Evolutionary conservation across 1,140 invertebrate genomes (phyloP).

Genomic region (Trichonephila inaurata): DNA sequence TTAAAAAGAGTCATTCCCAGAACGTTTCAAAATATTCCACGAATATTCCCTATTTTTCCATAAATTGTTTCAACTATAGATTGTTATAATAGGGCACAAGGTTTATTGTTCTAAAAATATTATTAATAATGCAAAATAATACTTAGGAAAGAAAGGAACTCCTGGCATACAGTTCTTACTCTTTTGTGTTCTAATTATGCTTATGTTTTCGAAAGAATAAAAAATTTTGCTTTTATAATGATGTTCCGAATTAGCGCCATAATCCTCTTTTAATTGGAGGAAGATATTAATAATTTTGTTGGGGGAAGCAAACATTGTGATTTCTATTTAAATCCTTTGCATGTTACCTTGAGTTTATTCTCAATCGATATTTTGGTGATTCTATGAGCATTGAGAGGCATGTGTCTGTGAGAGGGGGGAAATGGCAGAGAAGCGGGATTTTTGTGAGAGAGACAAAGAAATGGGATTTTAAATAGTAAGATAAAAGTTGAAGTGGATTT

Average conservation of each 20-base stretch:
- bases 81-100: no score
- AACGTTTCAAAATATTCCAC: no score
- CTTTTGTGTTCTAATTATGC: background rate
- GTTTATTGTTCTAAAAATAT: background rate
- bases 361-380: background rate
- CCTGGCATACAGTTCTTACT: background rate
- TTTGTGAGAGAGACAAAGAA: no score
- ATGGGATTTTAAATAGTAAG: no score
- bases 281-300: background rate
- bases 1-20: no score
- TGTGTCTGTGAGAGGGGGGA: no score
- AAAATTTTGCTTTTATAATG: background rate
- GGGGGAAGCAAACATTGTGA: background rate
- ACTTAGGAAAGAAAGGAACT: background rate
- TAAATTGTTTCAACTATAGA: no score
- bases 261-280: slow-evolving; percentile 5
- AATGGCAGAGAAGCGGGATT: no score
- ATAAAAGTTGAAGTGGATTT: no score
- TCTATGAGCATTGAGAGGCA: no score
- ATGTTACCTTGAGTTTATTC: background rate
- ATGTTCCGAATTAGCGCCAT: background rate
- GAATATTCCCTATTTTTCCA: no score
- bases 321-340: background rate
- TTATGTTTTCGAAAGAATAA: background rate
- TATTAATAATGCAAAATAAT: background rate